Evolutionary conservation across 2,888 invertebrate species (phyloP).

Genomic region (Drosophila buzzatii): DNA sequence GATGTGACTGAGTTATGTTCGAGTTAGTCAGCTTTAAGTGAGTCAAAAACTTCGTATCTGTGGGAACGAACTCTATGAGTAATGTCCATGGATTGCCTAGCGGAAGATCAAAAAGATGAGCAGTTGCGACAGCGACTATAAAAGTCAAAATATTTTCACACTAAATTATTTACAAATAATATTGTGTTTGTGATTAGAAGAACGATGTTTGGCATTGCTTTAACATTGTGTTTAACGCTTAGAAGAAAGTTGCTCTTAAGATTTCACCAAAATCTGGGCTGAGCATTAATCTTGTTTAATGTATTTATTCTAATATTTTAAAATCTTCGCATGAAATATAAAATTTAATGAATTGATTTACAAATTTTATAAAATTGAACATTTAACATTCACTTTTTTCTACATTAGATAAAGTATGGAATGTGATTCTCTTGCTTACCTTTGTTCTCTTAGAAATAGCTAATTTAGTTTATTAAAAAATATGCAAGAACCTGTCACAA

Average conservation of each 20-base stretch:
- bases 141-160: conserved; percentile 9
- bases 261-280: neutral
- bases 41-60: conserved; percentile 35
- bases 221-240: neutral
- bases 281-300: neutral
- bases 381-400: too few relatives aligned
- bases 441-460: neutral
- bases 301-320: neutral
- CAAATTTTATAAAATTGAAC: too few relatives aligned
- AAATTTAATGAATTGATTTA: too few relatives aligned
- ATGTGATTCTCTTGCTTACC: neutral
- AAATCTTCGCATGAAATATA: too few relatives aligned
- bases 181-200: neutral
- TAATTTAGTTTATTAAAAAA: neutral
- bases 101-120: conserved; percentile 33
- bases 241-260: neutral
- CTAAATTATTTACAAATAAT: neutral
- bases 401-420: neutral
- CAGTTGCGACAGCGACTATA: conserved; percentile 8
- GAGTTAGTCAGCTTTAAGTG: conserved; percentile 57
- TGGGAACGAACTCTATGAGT: conserved; percentile 49
- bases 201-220: neutral
- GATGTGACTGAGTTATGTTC: conserved; percentile 42
- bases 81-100: conserved; percentile 40
- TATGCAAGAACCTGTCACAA: conserved; percentile 1